Percentiles rank a stretch among this genome's conserved stretches.
These are phyloP conservation scores for Psilopsiagon aymara DNA, from an alignment of 2,113 vertebrate genomes.

Conservation along the genomic window DNA sequence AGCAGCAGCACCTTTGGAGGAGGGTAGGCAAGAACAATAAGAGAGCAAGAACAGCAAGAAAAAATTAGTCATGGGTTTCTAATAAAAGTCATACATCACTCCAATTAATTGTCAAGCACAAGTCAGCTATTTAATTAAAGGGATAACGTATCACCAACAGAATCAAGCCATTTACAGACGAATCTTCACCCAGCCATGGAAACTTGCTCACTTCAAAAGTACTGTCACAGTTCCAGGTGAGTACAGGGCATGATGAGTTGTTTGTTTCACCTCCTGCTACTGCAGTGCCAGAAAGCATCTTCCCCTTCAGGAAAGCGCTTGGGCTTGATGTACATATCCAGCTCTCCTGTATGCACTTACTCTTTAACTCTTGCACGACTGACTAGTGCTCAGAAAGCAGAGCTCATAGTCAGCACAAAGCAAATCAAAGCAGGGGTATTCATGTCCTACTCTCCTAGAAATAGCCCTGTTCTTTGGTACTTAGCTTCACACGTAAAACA, in stretches of 20 bases:
- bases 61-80: conserved; percentile 65
- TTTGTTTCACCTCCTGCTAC: neutral
- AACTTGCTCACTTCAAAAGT: neutral
- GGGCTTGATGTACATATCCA: neutral
- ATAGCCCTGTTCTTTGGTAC: neutral
- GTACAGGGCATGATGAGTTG: neutral
- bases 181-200: neutral
- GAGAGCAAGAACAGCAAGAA: conserved; percentile 12
- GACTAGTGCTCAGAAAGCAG: neutral
- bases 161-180: neutral
- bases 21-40: conserved; percentile 40
- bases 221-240: neutral
- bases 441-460: neutral
- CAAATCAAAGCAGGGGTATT: neutral
- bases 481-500: neutral
- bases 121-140: conserved; percentile 57
- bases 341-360: neutral
- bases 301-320: neutral
- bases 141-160: neutral
- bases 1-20: neutral
- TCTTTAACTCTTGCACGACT: neutral
- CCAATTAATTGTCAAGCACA: conserved; percentile 15
- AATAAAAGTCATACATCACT: conserved; percentile 45
- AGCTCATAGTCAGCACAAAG: neutral
- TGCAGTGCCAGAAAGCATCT: conserved; percentile 8